Conservation (phyloP, 2,888 invertebrate genomes). For the Gibbula magus region DNA sequence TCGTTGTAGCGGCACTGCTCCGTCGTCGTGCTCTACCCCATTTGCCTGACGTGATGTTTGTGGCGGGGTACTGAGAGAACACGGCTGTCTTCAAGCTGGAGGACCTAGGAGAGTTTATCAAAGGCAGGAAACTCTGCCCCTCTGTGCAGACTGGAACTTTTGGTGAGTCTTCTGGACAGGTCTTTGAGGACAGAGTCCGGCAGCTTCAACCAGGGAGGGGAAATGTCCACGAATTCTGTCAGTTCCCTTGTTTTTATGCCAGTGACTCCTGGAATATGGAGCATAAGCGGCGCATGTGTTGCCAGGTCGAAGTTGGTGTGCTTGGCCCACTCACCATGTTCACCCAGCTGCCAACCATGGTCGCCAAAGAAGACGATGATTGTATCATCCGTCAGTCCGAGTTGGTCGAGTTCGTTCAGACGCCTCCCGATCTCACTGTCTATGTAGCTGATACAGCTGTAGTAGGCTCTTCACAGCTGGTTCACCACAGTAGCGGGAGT, state of each 20-base stretch:
- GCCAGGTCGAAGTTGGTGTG: slow-evolving; percentile 61
- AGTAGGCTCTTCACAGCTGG: slow-evolving; percentile 50
- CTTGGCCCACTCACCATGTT: slow-evolving; percentile 60
- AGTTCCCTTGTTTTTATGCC: slow-evolving; percentile 49
- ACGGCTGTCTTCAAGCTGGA: slow-evolving; percentile 39
- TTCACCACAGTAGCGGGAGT: slow-evolving; percentile 45
- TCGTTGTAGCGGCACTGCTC: slow-evolving; percentile 51
- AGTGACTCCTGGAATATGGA: slow-evolving; percentile 57
- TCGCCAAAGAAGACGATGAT: slow-evolving; percentile 56
- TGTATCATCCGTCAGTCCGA: slow-evolving; percentile 47
- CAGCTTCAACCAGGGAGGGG: slow-evolving; percentile 59
- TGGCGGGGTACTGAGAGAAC: slow-evolving; percentile 52
- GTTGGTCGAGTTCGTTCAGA: slow-evolving; percentile 37
- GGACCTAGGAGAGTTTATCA: slow-evolving; percentile 36
- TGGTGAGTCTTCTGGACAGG: slow-evolving; percentile 48
- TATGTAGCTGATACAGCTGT: slow-evolving; percentile 48
- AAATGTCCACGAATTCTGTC: slow-evolving; percentile 61
- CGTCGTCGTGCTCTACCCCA: slow-evolving; percentile 52
- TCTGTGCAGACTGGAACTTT: slow-evolving; percentile 47
- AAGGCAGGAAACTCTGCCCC: slow-evolving; percentile 50
- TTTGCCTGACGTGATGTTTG: slow-evolving; percentile 19
- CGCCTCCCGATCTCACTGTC: slow-evolving; percentile 49
- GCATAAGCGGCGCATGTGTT: slow-evolving; percentile 60
- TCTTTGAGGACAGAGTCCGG: slow-evolving; percentile 41
- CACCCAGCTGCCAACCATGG: slow-evolving; percentile 62